Evolutionary conservation across 1,140 invertebrate species (phyloP).

Genomic region (Papilio machaon): DNA sequence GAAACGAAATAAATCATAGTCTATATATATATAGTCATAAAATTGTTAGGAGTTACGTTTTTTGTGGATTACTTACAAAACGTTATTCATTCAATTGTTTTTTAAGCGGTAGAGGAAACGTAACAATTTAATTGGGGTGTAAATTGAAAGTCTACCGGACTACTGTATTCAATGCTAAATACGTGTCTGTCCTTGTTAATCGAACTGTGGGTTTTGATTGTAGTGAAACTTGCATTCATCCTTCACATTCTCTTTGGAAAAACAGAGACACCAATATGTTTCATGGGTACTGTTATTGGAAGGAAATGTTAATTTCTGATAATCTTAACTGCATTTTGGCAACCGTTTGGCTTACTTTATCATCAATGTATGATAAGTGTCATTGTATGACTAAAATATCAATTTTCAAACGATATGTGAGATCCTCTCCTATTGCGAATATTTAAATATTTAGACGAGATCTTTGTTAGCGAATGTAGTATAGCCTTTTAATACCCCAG

Average conservation of each 20-base stretch:
- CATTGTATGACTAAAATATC: too few relatives aligned
- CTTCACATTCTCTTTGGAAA: too few relatives aligned
- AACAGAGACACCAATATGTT: too few relatives aligned
- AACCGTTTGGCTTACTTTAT: too few relatives aligned
- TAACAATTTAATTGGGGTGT: neutral
- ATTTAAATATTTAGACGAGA: too few relatives aligned
- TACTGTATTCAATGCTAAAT: neutral
- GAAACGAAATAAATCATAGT: neutral
- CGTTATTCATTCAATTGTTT: neutral
- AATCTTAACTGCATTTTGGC: neutral
- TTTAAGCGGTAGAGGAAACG: slow-evolving; percentile 1
- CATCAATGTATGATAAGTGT: too few relatives aligned
- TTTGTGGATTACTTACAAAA: neutral
- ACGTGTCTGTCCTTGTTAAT: slow-evolving; percentile 7
- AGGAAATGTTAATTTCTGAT: neutral
- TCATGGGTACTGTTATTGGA: neutral
- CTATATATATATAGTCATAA: too few relatives aligned
- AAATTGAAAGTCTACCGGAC: neutral
- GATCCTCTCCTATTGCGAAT: too few relatives aligned
- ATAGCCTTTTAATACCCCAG: too few relatives aligned
- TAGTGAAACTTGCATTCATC: too few relatives aligned
- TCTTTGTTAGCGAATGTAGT: too few relatives aligned
- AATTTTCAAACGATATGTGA: too few relatives aligned
- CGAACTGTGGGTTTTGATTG: neutral
- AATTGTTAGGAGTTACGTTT: neutral